A percentile compares a stretch with the other conserved stretches of the same genome.
These are phyloP conservation scores for Apodemia duryi DNA, from an alignment of 2,888 invertebrate genomes.

Conservation along the genomic window DNA sequence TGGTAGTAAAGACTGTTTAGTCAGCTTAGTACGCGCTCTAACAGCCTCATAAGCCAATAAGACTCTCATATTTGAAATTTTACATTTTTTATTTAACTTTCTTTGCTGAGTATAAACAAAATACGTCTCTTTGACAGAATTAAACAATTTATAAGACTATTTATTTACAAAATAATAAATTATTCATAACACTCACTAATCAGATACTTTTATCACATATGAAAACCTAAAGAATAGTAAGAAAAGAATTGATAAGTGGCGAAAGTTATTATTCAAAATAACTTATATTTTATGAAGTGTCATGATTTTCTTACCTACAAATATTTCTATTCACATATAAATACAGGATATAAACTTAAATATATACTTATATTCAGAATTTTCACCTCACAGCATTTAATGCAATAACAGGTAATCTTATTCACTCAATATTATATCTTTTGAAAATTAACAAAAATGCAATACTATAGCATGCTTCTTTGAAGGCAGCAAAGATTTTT, in stretches of 20 bases:
- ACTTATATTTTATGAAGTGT: not conserved
- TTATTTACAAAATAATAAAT: conserved; percentile 2
- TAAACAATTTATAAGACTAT: conserved; percentile 5
- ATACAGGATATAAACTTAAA: not conserved
- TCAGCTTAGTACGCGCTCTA: no score
- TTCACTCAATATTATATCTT: not conserved
- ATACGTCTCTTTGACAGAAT: not conserved
- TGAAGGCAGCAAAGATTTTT: not conserved
- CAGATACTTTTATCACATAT: conserved; percentile 26
- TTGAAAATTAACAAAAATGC: not conserved
- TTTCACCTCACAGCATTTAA: not conserved
- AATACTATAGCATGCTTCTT: no score
- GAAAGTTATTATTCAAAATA: not conserved
- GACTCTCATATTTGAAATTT: not conserved
- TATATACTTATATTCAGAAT: conserved; percentile 1
- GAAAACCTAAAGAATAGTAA: conserved; percentile 8
- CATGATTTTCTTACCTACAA: conserved; percentile 8
- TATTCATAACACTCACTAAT: conserved; percentile 10
- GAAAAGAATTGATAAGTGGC: conserved; percentile 1
- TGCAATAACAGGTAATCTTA: not conserved
- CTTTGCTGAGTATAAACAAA: not conserved
- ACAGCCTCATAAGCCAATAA: no score
- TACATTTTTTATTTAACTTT: not conserved
- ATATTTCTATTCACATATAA: conserved; percentile 14
- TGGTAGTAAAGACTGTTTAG: no score